phyloP scores from a whole-genome alignment of 2,797 vertebrate species.

The Bovichtus diacanthus region DNA sequence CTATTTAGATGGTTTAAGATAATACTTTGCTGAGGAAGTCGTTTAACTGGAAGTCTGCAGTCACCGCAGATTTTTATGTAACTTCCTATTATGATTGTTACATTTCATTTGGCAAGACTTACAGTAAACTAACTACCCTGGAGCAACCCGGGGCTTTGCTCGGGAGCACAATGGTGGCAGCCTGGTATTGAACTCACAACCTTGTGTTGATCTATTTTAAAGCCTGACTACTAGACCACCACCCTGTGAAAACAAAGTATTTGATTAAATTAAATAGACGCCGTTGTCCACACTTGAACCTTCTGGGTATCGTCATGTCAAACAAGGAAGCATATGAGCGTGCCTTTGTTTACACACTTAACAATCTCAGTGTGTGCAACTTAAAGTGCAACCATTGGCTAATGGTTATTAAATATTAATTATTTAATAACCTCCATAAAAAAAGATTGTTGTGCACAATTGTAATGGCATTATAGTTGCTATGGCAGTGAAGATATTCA shows the following conservation, averaged over 20 bases:
- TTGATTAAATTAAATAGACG: neutral
- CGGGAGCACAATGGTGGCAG: too few relatives aligned
- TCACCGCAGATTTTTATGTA: neutral
- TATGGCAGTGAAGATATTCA: constrained; percentile 32
- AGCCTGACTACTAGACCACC: too few relatives aligned
- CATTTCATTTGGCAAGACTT: too few relatives aligned
- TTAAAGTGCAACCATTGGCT: neutral
- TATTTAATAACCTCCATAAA: neutral
- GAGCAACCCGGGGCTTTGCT: too few relatives aligned
- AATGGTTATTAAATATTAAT: neutral
- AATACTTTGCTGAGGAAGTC: neutral
- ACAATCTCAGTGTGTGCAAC: neutral
- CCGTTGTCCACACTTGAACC: neutral
- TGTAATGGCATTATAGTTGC: constrained; percentile 26
- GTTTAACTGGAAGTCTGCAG: constrained; percentile 8
- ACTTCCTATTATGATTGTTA: neutral
- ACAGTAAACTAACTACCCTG: too few relatives aligned
- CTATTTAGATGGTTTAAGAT: neutral
- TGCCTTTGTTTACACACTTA: neutral
- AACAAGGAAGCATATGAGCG: neutral
- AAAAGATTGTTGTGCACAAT: neutral
- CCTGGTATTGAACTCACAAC: too few relatives aligned
- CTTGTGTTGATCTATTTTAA: too few relatives aligned
- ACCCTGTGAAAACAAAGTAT: neutral
- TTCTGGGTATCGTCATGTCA: neutral